Conservation (phyloP, 2,113 vertebrate species). For the Oreotragus oreotragus region DNA sequence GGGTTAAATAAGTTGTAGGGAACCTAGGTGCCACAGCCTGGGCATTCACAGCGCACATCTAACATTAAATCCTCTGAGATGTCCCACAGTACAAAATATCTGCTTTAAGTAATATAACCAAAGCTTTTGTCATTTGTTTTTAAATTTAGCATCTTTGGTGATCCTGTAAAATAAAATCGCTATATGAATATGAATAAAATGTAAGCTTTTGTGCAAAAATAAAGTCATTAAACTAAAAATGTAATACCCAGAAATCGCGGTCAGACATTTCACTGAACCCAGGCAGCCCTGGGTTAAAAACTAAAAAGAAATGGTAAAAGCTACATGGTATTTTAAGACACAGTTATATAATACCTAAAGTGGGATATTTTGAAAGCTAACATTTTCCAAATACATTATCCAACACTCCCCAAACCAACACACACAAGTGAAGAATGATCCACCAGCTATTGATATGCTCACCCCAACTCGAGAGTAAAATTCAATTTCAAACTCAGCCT, state of each 20-base stretch:
- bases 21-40: neutral
- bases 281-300: neutral
- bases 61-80: neutral
- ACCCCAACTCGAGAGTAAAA: slow-evolving; percentile 12
- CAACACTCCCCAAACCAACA: neutral
- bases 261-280: neutral
- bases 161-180: neutral
- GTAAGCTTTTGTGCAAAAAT: neutral
- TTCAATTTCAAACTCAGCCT: slow-evolving; percentile 53
- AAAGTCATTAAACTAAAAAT: neutral
- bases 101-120: neutral
- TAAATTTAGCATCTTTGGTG: neutral
- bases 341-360: neutral
- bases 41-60: neutral
- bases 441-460: neutral
- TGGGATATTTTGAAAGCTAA: neutral
- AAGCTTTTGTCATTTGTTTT: neutral
- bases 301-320: neutral
- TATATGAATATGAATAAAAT: neutral
- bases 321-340: neutral
- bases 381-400: neutral
- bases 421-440: neutral
- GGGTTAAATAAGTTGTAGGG: neutral
- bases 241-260: neutral
- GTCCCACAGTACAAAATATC: neutral